A percentile compares a stretch with the other conserved stretches of the same genome.
Evolutionary conservation across 2,797 vertebrate species (phyloP).

Genomic region (Poeciliopsis paucimaculata): DNA sequence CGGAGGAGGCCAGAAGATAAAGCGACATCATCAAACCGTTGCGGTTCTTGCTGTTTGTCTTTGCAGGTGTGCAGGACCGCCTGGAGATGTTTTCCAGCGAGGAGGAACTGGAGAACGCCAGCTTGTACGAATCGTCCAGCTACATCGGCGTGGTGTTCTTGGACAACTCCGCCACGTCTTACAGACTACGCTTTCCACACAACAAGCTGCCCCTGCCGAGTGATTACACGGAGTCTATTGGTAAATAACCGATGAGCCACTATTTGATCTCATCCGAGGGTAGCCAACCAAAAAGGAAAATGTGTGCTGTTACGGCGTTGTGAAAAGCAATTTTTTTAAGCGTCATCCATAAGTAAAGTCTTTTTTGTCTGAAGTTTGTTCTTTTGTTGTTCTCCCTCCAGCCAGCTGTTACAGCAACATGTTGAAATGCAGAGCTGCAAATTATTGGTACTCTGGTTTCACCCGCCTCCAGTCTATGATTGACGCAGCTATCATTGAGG

Average conservation of each 20-base stretch:
- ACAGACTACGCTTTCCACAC: constrained; percentile 87
- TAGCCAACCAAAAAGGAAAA: background rate
- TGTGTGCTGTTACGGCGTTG: background rate
- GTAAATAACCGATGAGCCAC: constrained; percentile 50
- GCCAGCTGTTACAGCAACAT: constrained; percentile 84
- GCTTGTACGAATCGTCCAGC: constrained; percentile 78
- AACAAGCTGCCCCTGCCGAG: constrained; percentile 79
- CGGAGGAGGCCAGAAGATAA: too few species aligned
- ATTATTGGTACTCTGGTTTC: constrained; percentile 93
- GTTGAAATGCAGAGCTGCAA: constrained; percentile 86
- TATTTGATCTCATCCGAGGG: background rate
- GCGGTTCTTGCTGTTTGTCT: background rate
- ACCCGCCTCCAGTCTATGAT: constrained; percentile 90
- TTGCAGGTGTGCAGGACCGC: constrained; percentile 70
- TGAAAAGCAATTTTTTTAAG: background rate
- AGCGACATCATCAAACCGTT: background rate
- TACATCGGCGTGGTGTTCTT: constrained; percentile 91
- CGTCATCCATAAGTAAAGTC: background rate
- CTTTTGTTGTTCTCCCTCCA: constrained; percentile 38
- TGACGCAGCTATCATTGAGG: constrained; percentile 94
- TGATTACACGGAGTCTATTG: constrained; percentile 80
- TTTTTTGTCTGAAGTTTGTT: background rate
- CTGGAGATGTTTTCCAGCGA: constrained; percentile 85
- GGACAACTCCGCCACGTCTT: constrained; percentile 82
- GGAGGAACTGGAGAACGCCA: constrained; percentile 88